Evolutionary conservation across 1,140 invertebrate species (phyloP).

Genomic region (Propsilocerus akamusi): DNA sequence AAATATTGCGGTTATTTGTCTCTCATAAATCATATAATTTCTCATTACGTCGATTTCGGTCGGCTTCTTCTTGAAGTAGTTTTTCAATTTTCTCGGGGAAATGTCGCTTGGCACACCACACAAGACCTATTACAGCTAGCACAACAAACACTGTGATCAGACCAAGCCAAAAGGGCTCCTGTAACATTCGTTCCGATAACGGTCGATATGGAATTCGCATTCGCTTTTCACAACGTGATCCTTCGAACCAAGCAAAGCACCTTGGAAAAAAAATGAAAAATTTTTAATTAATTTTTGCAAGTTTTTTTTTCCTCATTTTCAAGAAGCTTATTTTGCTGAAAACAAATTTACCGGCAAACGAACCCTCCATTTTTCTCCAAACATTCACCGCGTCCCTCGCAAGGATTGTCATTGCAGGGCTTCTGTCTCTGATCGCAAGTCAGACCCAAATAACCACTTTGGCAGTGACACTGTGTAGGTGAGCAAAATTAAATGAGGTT

Average conservation of each 20-base stretch:
- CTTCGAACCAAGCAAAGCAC: constrained; percentile 55
- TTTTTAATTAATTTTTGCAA: constrained; percentile 4
- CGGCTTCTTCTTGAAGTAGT: constrained; percentile 56
- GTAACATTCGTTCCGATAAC: constrained; percentile 51
- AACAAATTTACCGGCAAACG: constrained; percentile 29
- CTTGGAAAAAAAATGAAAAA: constrained; percentile 4
- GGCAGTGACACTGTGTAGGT: constrained; percentile 32
- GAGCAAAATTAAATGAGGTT: background rate
- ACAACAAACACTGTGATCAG: constrained; percentile 60
- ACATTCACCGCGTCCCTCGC: constrained; percentile 47
- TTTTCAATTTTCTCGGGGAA: constrained; percentile 69
- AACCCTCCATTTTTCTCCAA: constrained; percentile 38
- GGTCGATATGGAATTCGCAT: constrained; percentile 49
- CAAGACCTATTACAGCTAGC: constrained; percentile 46
- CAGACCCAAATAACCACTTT: constrained; percentile 39
- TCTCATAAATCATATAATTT: background rate
- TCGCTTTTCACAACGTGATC: constrained; percentile 36
- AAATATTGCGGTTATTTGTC: background rate
- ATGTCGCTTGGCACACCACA: constrained; percentile 63
- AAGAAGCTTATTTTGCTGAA: background rate
- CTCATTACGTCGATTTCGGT: constrained; percentile 35
- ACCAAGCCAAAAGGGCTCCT: constrained; percentile 67
- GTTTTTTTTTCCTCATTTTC: background rate
- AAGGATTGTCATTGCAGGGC: constrained; percentile 48
- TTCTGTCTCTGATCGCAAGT: constrained; percentile 41